Conservation (phyloP, 2,113 vertebrate species). For the Sinosuthora webbiana region DNA sequence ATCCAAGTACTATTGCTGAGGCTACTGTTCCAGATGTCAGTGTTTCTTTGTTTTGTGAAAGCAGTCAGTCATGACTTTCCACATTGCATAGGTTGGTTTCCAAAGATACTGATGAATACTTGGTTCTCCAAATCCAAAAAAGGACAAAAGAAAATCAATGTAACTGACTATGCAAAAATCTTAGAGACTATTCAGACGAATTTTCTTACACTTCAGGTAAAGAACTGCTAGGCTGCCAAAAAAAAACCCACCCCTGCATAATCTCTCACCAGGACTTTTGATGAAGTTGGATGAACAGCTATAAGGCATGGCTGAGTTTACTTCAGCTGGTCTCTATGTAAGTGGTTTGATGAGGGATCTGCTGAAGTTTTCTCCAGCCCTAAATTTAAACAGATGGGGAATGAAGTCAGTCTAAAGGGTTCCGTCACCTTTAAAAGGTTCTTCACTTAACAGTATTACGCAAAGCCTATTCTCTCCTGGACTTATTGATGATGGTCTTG, state of each 20-base stretch:
- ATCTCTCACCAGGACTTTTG: neutral
- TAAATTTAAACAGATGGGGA: neutral
- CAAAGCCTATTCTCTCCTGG: neutral
- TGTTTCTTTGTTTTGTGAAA: neutral
- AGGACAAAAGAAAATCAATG: neutral
- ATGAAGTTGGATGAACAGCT: neutral
- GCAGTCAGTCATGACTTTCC: neutral
- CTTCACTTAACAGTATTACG: neutral
- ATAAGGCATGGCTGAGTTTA: neutral
- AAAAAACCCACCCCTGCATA: neutral
- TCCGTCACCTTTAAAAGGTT: neutral
- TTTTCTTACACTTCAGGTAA: neutral
- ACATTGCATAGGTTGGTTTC: fast-evolving
- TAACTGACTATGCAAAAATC: neutral
- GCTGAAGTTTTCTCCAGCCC: neutral
- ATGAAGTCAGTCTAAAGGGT: neutral
- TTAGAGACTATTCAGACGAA: neutral
- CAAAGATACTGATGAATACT: neutral
- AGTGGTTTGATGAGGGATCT: neutral
- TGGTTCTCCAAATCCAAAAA: neutral
- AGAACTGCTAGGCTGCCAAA: neutral
- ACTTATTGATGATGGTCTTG: neutral
- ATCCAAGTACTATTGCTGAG: neutral
- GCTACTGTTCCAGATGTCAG: neutral
- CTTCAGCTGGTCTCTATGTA: neutral